A percentile compares a stretch with the other conserved stretches of the same genome.
Evolutionary conservation across 2,797 vertebrate genomes (phyloP).

Genomic region (Lepilemur septentrionalis): DNA sequence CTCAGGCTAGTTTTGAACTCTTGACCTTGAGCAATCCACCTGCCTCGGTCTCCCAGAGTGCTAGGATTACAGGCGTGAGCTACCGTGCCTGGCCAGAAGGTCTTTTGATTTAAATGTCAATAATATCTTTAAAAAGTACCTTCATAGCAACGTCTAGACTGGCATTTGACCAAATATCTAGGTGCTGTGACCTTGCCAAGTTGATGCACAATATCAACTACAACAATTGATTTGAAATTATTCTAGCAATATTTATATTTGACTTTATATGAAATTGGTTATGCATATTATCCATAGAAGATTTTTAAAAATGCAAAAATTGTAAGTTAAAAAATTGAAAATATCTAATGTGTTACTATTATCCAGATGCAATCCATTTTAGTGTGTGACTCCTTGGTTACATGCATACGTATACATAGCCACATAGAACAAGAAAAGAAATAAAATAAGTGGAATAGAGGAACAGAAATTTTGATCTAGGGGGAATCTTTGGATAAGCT

Average conservation of each 20-base stretch:
- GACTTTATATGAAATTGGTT: neutral
- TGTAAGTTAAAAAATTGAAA: neutral
- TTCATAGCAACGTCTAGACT: neutral
- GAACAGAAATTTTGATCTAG: neutral
- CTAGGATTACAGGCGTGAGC: too few species aligned
- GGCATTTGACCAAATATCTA: neutral
- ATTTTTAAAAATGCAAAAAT: neutral
- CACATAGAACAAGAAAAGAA: neutral
- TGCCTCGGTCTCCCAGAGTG: too few species aligned
- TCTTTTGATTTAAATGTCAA: neutral
- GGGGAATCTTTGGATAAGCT: neutral
- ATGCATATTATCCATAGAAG: neutral
- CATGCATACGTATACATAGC: fast-evolving
- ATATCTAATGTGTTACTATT: neutral
- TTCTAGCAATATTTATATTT: neutral
- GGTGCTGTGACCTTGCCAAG: neutral
- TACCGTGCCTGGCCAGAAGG: neutral
- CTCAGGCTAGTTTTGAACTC: too few species aligned
- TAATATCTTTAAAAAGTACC: neutral
- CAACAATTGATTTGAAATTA: neutral
- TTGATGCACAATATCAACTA: neutral
- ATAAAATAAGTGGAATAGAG: neutral
- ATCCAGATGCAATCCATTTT: neutral
- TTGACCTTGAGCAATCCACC: too few species aligned
- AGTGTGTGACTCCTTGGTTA: neutral